These are phyloP conservation scores for Pristionchus maxplancki DNA, from an alignment of 2,888 invertebrate species.

Conservation along the genomic window DNA sequence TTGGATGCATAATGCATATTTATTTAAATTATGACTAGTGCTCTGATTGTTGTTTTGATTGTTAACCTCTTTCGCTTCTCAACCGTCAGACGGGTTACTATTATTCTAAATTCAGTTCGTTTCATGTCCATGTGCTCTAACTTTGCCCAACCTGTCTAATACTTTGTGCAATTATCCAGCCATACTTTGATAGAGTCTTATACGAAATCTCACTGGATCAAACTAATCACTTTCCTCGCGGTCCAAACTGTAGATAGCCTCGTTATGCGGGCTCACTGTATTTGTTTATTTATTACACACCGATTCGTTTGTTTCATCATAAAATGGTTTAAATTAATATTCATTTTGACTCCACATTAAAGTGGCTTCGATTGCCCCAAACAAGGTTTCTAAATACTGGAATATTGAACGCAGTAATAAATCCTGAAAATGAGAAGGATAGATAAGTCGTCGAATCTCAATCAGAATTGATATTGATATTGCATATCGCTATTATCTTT, in stretches of 20 bases:
- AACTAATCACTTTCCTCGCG: conserved; percentile 2
- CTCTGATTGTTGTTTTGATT: conserved; percentile 20
- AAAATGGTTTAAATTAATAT: conserved; percentile 2
- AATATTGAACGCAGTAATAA: too few species aligned
- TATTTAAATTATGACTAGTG: conserved; percentile 38
- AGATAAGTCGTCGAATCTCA: too few species aligned
- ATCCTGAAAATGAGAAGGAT: too few species aligned
- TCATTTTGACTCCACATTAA: neutral
- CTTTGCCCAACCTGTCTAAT: conserved; percentile 22
- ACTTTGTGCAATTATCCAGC: conserved; percentile 40
- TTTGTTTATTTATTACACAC: neutral
- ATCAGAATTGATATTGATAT: too few species aligned
- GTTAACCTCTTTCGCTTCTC: conserved; percentile 28
- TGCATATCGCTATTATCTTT: too few species aligned
- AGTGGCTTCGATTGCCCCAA: conserved; percentile 31
- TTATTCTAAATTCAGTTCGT: conserved; percentile 35
- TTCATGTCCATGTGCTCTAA: conserved; percentile 35
- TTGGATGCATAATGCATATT: conserved; percentile 25
- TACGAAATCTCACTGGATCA: conserved; percentile 31
- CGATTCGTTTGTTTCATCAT: conserved; percentile 35
- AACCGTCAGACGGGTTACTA: conserved; percentile 20
- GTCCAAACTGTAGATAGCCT: conserved; percentile 25
- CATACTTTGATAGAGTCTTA: conserved; percentile 32
- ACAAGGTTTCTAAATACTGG: neutral
- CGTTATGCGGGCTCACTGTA: neutral